Percentiles rank a stretch among this genome's conserved stretches.
Conservation (phyloP, 2,113 vertebrate species). For the Chroicocephalus ridibundus region DNA sequence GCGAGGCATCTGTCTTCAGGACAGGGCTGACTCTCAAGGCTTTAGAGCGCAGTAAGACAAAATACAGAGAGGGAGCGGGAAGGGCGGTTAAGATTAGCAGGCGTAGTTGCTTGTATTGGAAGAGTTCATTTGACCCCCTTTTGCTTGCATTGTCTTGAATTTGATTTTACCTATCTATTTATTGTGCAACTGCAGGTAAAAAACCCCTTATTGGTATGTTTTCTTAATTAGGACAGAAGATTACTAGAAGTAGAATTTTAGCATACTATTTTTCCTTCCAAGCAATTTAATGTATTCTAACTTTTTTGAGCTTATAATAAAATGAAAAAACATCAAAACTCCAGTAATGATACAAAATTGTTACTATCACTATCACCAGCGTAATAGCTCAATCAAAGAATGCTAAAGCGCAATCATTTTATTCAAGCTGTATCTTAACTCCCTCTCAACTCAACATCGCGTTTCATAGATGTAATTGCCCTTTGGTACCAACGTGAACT, state of each 20-base stretch:
- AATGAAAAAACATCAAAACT: not conserved
- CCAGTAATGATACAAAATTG: not conserved
- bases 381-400: not conserved
- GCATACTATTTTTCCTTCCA: not conserved
- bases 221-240: not conserved
- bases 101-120: not conserved
- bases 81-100: not conserved
- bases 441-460: not conserved
- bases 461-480: not conserved
- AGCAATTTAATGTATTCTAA: not conserved
- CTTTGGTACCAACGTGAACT: not conserved
- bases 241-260: not conserved
- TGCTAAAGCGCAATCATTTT: not conserved
- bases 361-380: not conserved
- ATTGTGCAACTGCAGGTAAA: not conserved
- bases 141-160: not conserved
- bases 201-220: accelerated
- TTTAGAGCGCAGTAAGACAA: not conserved
- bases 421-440: not conserved
- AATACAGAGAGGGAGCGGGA: not conserved
- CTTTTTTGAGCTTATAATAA: not conserved
- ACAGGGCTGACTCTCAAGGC: no score
- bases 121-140: not conserved
- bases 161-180: not conserved
- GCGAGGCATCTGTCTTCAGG: not conserved